phyloP scores from a whole-genome alignment of 1,140 invertebrate genomes.

The Helicoverpa armigera region DNA sequence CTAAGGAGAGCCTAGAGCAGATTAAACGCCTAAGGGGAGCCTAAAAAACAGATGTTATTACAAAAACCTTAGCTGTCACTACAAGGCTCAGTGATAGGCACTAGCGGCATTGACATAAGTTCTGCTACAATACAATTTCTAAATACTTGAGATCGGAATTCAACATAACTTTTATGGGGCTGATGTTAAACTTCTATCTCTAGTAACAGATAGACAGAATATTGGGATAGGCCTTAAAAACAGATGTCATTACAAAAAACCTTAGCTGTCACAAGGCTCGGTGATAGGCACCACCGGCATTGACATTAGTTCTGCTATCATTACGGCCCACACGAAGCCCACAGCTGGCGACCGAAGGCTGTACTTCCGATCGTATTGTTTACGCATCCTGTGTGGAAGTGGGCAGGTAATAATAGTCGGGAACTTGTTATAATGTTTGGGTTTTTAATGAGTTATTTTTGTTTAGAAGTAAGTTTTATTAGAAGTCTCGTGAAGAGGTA shows the following conservation, averaged over 20 bases:
- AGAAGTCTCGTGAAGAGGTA: not conserved
- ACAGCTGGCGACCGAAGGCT: constrained; percentile 46
- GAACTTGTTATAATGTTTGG: not conserved
- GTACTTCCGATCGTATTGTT: constrained; percentile 41
- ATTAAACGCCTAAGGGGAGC: too few relatives aligned
- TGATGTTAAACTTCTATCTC: too few relatives aligned
- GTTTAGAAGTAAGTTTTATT: not conserved
- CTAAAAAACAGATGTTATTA: too few relatives aligned
- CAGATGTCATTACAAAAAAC: not conserved
- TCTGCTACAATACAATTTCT: too few relatives aligned
- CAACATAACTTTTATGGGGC: too few relatives aligned
- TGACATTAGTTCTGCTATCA: constrained; percentile 48
- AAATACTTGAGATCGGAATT: too few relatives aligned
- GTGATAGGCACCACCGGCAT: constrained; percentile 7
- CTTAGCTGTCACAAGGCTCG: constrained; percentile 7
- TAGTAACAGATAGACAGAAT: too few relatives aligned
- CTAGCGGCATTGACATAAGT: too few relatives aligned
- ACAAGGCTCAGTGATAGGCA: too few relatives aligned
- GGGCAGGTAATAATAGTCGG: not conserved
- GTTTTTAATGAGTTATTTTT: constrained; percentile 8
- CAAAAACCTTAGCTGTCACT: too few relatives aligned
- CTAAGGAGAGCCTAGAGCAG: too few relatives aligned
- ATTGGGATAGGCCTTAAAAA: not conserved
- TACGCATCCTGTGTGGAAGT: constrained; percentile 20
- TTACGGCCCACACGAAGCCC: constrained; percentile 47